Conservation (phyloP, 2,888 invertebrate genomes). For the Stenodema calcarata region DNA sequence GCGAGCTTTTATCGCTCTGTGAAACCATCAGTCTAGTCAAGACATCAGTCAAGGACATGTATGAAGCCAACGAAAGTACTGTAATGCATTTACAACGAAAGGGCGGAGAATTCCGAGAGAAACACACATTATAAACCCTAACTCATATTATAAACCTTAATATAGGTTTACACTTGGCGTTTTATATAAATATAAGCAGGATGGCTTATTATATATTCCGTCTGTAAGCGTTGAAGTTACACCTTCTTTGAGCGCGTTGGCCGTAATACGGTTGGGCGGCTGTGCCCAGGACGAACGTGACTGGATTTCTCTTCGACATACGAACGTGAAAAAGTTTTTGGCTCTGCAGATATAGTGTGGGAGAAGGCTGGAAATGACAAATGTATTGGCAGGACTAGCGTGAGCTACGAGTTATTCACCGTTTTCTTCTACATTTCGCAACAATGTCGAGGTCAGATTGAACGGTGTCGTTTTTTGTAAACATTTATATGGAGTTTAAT, state of each 20-base stretch:
- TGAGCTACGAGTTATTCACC: neutral
- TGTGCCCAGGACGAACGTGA: constrained; percentile 6
- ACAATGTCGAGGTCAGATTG: neutral
- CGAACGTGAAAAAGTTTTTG: constrained; percentile 18
- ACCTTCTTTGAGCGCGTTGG: constrained; percentile 18
- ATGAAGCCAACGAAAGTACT: no score
- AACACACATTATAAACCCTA: no score
- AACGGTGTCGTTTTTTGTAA: no score
- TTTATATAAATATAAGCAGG: neutral
- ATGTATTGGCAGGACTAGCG: neutral
- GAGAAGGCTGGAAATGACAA: neutral
- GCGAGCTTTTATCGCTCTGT: no score
- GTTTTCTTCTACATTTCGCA: neutral
- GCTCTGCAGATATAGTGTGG: neutral
- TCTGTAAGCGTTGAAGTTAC: constrained; percentile 4
- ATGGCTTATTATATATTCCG: constrained; percentile 17
- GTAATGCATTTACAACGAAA: no score
- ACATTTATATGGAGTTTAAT: no score
- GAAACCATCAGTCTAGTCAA: no score
- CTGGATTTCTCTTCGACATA: constrained; percentile 6
- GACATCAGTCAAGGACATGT: no score
- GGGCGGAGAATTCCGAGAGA: no score
- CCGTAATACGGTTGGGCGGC: constrained; percentile 18
- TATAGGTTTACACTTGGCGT: neutral
- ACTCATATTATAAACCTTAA: neutral